Evolutionary conservation across 2,113 vertebrate species (phyloP).

Genomic region (Antechinus flavipes): DNA sequence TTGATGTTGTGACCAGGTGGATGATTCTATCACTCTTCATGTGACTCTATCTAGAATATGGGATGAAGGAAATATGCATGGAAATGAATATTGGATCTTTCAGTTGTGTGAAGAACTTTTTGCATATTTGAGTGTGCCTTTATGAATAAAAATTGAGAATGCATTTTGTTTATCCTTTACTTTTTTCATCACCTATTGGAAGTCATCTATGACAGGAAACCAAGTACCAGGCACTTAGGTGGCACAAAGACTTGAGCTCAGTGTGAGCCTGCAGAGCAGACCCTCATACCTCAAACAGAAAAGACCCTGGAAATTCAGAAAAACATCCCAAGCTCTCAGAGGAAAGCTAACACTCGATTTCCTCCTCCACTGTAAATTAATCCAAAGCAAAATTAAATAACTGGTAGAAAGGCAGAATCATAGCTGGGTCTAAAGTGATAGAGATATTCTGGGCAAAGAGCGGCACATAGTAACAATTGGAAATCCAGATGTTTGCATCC

Average conservation of each 20-base stretch:
- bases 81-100: constrained; percentile 51
- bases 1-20: constrained; percentile 10
- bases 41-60: constrained; percentile 12
- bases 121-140: constrained; percentile 24
- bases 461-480: neutral
- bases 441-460: neutral
- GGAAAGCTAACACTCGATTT: neutral
- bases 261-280: neutral
- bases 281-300: neutral
- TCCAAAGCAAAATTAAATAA: constrained; percentile 9
- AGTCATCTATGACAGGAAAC: neutral
- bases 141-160: constrained; percentile 10
- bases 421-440: neutral
- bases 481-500: neutral
- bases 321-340: constrained; percentile 5
- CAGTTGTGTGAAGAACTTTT: neutral
- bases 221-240: constrained; percentile 2
- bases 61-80: constrained; percentile 31
- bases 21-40: constrained; percentile 35
- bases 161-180: neutral
- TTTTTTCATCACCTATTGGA: constrained; percentile 5
- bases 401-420: neutral
- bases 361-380: neutral
- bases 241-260: neutral
- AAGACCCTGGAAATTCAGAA: neutral